Base-by-base conservation (phyloP, 1,140 invertebrate species). In the Aphaenogaster rudis region DNA sequence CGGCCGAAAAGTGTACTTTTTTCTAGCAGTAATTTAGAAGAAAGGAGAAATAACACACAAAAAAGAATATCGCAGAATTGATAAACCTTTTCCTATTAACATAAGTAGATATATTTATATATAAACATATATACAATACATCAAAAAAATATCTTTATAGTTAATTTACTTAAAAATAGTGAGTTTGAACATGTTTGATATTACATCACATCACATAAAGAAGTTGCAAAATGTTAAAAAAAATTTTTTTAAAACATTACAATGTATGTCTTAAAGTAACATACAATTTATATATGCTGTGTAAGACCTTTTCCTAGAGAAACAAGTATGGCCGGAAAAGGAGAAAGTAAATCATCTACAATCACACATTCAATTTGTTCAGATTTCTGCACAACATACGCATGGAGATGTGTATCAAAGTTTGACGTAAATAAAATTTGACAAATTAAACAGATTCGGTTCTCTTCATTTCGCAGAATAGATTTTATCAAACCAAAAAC, bases 401-500 rank as follows among this genome's bases (percentile, higher is more conserved):
- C 54, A 76, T 76, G 36, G 0, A 76, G 21, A 59, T 59, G 28
- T 42, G 6, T 15, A 59, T 76, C 54, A 59, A 76, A 76, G 8
- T 33, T 48, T 76, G 2, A 59, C 8, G 54, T 76, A 15, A 17
- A 42, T 76, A 59, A 59, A 76, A 76, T 33, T 50, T 57, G 11
- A 76, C 36, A 59, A 45, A 59, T 59, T 59, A 76, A 59, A 76
- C 54, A 76, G 59, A 45, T 57, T 57, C 28, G 50, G n/a, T 15
- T 33, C 0, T 76, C 59, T 76, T 59, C 6, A 76, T 76, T 76
- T 59, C 9, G 72, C 5, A 76, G 15, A 59, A 76, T 76, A 59
- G n/a, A 59, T 59, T 59, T 76, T 59, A 76, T 42, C n/a, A 76
- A 59, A 59, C 36, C 52, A 59, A 76, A 76, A 59, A 76, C 36